Percentiles rank a stretch among this genome's conserved stretches.
Evolutionary conservation across 2,113 vertebrate genomes (phyloP).

Genomic region (Dinomys branickii): DNA sequence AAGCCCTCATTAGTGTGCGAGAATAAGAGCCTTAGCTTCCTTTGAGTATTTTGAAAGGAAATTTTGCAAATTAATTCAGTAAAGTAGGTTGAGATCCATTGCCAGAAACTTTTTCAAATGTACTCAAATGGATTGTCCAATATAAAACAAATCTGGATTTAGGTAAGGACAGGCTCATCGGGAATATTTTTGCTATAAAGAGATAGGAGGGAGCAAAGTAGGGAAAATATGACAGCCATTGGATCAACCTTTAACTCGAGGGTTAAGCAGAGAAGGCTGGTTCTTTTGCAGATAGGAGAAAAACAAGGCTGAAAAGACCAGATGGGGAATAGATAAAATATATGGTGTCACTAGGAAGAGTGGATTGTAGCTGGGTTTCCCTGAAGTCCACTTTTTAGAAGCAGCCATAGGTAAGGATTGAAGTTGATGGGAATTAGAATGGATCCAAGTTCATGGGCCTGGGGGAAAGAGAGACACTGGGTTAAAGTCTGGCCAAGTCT

Average conservation of each 20-base stretch:
- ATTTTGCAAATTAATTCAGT: constrained; percentile 46
- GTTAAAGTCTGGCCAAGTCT: background rate
- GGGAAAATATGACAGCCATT: background rate
- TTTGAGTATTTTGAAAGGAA: constrained; percentile 59
- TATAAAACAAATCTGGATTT: background rate
- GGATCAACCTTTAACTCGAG: background rate
- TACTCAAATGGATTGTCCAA: constrained; percentile 1
- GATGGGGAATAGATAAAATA: background rate
- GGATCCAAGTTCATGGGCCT: background rate
- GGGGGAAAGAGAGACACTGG: background rate
- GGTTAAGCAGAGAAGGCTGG: background rate
- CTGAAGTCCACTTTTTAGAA: background rate
- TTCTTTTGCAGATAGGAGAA: background rate
- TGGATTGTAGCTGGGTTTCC: background rate
- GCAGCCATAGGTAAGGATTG: background rate
- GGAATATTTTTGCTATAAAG: background rate
- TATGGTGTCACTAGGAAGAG: too few relatives aligned
- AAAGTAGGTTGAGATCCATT: background rate
- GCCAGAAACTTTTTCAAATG: constrained; percentile 17
- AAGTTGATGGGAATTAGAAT: background rate
- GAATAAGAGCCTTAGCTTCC: background rate
- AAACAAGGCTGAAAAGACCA: background rate
- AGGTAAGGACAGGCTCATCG: background rate
- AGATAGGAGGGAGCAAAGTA: too few relatives aligned
- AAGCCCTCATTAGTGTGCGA: background rate